Conservation (phyloP, 2,797 vertebrate genomes). For the Xenops minutus region DNA sequence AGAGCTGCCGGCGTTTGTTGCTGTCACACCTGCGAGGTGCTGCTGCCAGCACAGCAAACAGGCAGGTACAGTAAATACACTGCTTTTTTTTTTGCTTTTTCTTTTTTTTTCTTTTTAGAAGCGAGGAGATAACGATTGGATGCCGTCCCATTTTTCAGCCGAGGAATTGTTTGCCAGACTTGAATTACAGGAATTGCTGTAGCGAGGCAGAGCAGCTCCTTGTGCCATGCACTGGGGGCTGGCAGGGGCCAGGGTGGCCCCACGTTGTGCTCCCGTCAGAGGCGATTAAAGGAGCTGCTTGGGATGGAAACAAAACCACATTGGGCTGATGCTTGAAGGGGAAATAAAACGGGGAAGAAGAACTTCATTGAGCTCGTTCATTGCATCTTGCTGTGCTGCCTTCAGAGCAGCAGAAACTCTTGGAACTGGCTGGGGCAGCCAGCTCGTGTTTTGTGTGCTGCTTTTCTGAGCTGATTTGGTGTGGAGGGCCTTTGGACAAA, state of each 20-base stretch:
- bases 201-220: neutral
- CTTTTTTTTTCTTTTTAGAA: neutral
- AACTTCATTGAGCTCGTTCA: neutral
- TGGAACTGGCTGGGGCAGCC: neutral
- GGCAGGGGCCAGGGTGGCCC: neutral
- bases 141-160: slow-evolving; percentile 1
- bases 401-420: neutral
- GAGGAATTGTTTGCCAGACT: slow-evolving; percentile 6
- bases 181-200: slow-evolving; percentile 28
- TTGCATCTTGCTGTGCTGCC: neutral
- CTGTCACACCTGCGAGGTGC: neutral
- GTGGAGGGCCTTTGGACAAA: neutral
- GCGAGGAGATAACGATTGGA: slow-evolving; percentile 35
- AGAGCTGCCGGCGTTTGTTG: neutral
- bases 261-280: neutral
- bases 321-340: neutral
- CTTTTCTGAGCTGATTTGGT: neutral
- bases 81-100: neutral
- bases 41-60: neutral
- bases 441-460: neutral
- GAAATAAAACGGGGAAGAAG: neutral
- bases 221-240: neutral
- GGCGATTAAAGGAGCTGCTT: neutral
- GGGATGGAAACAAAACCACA: neutral
- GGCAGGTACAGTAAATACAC: neutral